Evolutionary conservation across 64 coral and sea anemone species (phyloP).

Genomic region (Montipora sp.): DNA sequence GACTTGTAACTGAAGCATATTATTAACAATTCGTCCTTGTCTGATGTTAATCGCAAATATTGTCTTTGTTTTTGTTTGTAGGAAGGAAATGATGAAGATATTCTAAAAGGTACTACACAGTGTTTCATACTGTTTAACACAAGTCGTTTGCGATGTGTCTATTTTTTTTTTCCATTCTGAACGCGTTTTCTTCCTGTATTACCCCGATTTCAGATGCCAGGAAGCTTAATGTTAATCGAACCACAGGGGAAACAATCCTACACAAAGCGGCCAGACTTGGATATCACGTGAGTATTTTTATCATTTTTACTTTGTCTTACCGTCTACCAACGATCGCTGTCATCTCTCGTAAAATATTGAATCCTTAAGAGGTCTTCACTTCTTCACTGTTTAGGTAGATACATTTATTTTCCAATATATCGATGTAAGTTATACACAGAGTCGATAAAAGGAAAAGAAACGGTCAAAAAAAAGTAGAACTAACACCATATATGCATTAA

Average conservation of each 20-base stretch:
- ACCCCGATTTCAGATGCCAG: conserved; percentile 54
- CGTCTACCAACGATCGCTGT: background rate
- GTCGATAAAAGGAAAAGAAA: too few relatives aligned
- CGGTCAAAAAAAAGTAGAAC: too few relatives aligned
- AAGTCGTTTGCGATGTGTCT: background rate
- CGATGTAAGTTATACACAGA: too few relatives aligned
- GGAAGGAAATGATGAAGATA: conserved; percentile 7
- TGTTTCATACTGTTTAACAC: background rate
- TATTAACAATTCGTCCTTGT: too few relatives aligned
- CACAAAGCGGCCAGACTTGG: conserved; percentile 96
- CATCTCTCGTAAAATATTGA: too few relatives aligned
- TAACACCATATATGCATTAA: too few relatives aligned
- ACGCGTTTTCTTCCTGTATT: background rate
- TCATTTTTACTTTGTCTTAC: background rate
- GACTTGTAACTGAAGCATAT: too few relatives aligned
- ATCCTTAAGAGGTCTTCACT: too few relatives aligned
- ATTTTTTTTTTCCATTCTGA: background rate
- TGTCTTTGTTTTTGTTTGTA: background rate
- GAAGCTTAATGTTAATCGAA: conserved; percentile 91
- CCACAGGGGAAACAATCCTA: conserved; percentile 94
- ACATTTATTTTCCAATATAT: too few relatives aligned
- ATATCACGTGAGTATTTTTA: conserved; percentile 79
- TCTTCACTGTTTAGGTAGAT: too few relatives aligned
- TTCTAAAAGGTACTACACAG: background rate
- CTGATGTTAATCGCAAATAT: background rate